Conservation (phyloP, 2,888 invertebrate species). For the Heterodera filipjevi region DNA sequence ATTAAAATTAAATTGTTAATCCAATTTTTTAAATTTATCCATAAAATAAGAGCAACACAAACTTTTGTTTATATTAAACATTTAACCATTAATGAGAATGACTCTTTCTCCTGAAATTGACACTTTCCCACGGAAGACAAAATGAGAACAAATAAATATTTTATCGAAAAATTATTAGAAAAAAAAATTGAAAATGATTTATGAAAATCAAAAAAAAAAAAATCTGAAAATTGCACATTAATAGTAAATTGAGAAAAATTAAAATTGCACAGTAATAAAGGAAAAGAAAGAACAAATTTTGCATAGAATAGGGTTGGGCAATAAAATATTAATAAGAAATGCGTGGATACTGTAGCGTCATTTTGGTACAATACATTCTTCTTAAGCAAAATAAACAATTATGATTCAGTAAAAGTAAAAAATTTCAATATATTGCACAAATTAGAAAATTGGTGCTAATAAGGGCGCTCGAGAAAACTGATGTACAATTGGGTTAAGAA, state of each 20-base stretch:
- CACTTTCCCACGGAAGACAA: background rate
- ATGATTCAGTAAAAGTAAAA: background rate
- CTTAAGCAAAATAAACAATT: too few species aligned
- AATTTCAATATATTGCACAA: too few species aligned
- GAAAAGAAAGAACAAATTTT: background rate
- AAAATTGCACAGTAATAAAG: constrained; percentile 4
- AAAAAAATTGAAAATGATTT: background rate
- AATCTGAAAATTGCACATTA: background rate
- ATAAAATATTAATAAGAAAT: background rate
- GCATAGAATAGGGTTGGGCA: background rate
- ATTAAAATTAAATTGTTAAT: background rate
- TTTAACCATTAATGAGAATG: too few species aligned
- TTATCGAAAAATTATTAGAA: constrained; percentile 9
- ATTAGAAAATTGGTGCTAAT: too few species aligned
- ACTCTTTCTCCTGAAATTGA: background rate
- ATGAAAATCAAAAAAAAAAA: background rate
- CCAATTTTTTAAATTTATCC: background rate
- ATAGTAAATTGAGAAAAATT: background rate
- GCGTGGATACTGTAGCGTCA: background rate
- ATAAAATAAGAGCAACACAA: background rate
- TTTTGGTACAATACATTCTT: background rate
- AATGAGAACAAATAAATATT: background rate
- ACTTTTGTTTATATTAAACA: background rate
- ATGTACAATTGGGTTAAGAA: too few species aligned
- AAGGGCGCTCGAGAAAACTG: too few species aligned